phyloP scores from a whole-genome alignment of 2,113 vertebrate genomes.

The Australoheros scitulus region DNA sequence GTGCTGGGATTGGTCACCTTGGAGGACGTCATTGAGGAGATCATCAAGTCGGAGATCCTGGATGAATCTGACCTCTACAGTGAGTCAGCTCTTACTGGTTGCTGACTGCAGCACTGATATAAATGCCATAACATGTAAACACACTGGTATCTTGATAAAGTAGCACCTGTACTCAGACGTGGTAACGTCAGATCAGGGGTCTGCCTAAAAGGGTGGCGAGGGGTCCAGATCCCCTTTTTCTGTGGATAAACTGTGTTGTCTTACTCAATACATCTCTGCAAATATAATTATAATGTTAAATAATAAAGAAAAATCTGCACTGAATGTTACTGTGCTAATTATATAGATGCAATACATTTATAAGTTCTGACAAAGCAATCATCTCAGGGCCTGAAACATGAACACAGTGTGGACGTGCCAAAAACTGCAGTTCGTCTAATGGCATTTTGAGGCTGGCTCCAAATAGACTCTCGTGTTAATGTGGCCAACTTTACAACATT shows the following conservation, averaged over 20 bases:
- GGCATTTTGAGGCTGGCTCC: too few species aligned
- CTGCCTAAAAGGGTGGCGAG: too few species aligned
- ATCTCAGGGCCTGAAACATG: too few species aligned
- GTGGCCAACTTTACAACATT: neutral
- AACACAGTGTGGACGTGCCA: too few species aligned
- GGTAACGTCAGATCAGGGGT: too few species aligned
- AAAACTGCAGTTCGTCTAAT: too few species aligned
- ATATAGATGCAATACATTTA: too few species aligned
- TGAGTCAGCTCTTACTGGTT: neutral
- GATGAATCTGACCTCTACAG: conserved; percentile 11
- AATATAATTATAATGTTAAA: conserved; percentile 1
- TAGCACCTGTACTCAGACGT: neutral
- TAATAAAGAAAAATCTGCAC: neutral
- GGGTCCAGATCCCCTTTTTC: too few species aligned
- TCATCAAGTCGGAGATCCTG: conserved; percentile 11
- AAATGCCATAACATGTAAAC: neutral
- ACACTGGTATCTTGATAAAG: neutral
- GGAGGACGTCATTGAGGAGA: conserved; percentile 3
- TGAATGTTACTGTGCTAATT: too few species aligned
- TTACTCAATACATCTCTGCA: neutral
- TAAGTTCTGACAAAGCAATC: too few species aligned
- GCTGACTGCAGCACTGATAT: neutral
- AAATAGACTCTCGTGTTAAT: neutral
- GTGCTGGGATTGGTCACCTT: conserved; percentile 4
- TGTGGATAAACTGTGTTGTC: neutral